phyloP scores from a whole-genome alignment of 2,888 invertebrate genomes.

The Cinara cedri region DNA sequence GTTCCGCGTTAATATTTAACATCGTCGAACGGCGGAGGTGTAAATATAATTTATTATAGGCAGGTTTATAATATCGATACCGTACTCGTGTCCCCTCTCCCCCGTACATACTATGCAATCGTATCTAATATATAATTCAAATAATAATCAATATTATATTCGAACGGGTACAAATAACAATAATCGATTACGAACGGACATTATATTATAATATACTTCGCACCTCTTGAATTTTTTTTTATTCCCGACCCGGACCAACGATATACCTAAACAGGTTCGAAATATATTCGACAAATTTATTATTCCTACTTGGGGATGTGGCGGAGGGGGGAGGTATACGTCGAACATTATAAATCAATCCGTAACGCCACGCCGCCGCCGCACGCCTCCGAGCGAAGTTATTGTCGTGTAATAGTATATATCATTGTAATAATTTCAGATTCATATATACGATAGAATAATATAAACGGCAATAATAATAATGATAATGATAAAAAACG shows the following conservation, averaged over 20 bases:
- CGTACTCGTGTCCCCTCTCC: no score
- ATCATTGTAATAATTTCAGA: conserved; percentile 24
- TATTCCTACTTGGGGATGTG: no score
- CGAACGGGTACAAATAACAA: not conserved
- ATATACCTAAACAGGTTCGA: not conserved
- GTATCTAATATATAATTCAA: not conserved
- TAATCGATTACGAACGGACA: conserved; percentile 15
- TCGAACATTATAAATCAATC: conserved; percentile 40
- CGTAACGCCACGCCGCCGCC: conserved; percentile 9
- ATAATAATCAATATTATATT: conserved; percentile 4
- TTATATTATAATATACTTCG: not conserved
- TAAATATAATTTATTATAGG: conserved; percentile 15
- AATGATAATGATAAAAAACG: not conserved
- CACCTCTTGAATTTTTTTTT: conserved; percentile 20
- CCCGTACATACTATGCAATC: no score
- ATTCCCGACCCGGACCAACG: not conserved
- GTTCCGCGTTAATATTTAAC: no score
- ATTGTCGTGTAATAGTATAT: conserved; percentile 12
- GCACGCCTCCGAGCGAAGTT: conserved; percentile 3
- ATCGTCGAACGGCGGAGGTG: not conserved
- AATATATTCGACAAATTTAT: conserved; percentile 18
- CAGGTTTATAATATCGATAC: not conserved
- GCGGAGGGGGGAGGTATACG: no score
- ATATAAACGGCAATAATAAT: not conserved
- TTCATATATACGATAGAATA: no score